Evolutionary conservation across 2,888 invertebrate genomes (phyloP).

Genomic region (Lordiphosa andalusiaca): DNA sequence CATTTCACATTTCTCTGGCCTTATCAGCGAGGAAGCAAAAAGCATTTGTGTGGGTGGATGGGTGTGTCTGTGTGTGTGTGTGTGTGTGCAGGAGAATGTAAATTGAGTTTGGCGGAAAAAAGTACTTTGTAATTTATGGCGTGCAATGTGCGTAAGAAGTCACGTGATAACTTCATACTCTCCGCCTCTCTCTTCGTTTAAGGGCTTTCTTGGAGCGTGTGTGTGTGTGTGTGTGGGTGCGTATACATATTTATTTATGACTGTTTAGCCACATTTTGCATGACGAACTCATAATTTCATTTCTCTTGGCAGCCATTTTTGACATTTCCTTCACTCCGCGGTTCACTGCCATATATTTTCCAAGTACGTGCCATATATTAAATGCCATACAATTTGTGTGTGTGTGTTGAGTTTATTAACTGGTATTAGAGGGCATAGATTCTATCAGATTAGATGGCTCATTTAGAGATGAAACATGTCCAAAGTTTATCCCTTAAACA

Average conservation of each 20-base stretch:
- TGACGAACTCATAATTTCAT: conserved; percentile 71
- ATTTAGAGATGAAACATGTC: conserved; percentile 36
- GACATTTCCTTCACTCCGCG: conserved; percentile 59
- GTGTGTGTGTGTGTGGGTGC: conserved; percentile 2
- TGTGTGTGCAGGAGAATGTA: conserved; percentile 45
- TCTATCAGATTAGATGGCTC: conserved; percentile 56
- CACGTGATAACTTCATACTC: conserved; percentile 69
- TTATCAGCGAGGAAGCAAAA: conserved; percentile 50
- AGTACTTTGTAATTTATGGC: conserved; percentile 74
- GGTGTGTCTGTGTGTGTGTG: conserved; percentile 9
- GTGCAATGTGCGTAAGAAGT: conserved; percentile 72
- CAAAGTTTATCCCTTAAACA: background rate
- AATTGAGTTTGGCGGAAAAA: conserved; percentile 66
- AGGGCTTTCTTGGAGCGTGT: conserved; percentile 24
- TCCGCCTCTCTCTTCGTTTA: conserved; percentile 31
- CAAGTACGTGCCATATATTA: conserved; percentile 63
- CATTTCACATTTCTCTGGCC: conserved; percentile 28
- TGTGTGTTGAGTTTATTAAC: conserved; percentile 54
- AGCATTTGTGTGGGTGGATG: conserved; percentile 17
- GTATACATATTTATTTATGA: conserved; percentile 59
- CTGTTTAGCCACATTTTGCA: conserved; percentile 65
- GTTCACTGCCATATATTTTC: conserved; percentile 35
- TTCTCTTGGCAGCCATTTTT: conserved; percentile 34
- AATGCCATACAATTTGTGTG: conserved; percentile 21
- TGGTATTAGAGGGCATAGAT: conserved; percentile 49